Base-by-base conservation (phyloP, 2,113 vertebrate genomes). In the Phaetusa simplex region DNA sequence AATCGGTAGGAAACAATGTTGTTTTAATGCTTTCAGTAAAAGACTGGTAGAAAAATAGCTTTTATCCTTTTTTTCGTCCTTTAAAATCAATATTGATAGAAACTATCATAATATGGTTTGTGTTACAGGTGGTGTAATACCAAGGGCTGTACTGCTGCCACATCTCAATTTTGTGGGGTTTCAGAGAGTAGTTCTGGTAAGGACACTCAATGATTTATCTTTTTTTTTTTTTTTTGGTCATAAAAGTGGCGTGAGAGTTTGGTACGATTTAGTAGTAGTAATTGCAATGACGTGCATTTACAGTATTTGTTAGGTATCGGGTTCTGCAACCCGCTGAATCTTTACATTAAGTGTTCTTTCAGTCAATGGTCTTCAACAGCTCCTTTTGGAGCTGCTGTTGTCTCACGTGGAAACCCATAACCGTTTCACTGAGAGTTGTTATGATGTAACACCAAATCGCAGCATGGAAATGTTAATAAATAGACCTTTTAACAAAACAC, bases 161-260 rank as follows among this genome's bases (percentile, higher is more conserved):
- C 86, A 97, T 97, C 97, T 93, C 96, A 97, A 12, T 97, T 96
- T 97, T 97, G 97, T 97, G 97, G 80, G 97, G 96, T 97, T 97
- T 97, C 97, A 98, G 94, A 97, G 96, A 97, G 94, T 96, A 96
- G 94, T 97, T 97, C 97, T 97, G 96, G 96, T 98, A 96, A 97
- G 96, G 95, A 95, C 93, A 40, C 95, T 96, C 96, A 93, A 96
- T 96, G 93, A 95, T 98, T 97, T 96, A 97, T 97, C 76, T 38
- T 38, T 47, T 93, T 88, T 97, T 97, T 72, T 97, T 55, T 97
- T 95, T 96, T 47, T 94, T 88, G 96, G 53, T 97, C 56, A 82
- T 95, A 72, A 86, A 85, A 86, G 77, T 72, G 64, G 74, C 67
- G 82, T 77, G 74, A 87, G 71, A 94, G 73, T 81, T 93, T 81